phyloP scores from a whole-genome alignment of 2,888 invertebrate genomes.

The Pachliopta kotzebuea region DNA sequence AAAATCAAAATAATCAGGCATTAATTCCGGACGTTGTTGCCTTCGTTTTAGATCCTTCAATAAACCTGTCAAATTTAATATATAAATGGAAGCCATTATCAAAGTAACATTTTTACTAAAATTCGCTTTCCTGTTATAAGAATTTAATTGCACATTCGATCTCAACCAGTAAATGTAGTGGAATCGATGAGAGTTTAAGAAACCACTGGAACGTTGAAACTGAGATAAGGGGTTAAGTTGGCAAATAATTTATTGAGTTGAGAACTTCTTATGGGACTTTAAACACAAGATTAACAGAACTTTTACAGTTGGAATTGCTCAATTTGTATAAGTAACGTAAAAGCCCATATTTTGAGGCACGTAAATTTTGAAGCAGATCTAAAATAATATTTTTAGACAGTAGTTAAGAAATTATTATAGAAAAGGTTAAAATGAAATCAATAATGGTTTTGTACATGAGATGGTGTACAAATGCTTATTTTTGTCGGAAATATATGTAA shows the following conservation, averaged over 20 bases:
- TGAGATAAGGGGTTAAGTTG: constrained; percentile 23
- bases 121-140: constrained; percentile 8
- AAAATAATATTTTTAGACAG: too few species aligned
- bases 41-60: too few species aligned
- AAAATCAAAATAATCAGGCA: too few species aligned
- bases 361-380: too few species aligned
- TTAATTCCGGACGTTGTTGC: too few species aligned
- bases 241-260: constrained; percentile 26
- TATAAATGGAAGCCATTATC: too few species aligned
- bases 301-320: constrained; percentile 2
- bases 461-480: too few species aligned
- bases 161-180: constrained; percentile 20
- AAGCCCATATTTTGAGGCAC: neutral
- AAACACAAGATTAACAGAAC: constrained; percentile 10
- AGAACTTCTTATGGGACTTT: constrained; percentile 18
- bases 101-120: neutral
- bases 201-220: constrained; percentile 23
- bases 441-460: too few species aligned
- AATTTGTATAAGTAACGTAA: neutral
- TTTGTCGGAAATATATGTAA: too few species aligned
- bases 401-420: too few species aligned
- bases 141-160: constrained; percentile 21
- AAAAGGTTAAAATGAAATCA: too few species aligned
- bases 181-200: constrained; percentile 25
- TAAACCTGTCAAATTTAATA: too few species aligned